These are phyloP conservation scores for Popillia japonica DNA, from an alignment of 1,140 invertebrate species.

Conservation along the genomic window DNA sequence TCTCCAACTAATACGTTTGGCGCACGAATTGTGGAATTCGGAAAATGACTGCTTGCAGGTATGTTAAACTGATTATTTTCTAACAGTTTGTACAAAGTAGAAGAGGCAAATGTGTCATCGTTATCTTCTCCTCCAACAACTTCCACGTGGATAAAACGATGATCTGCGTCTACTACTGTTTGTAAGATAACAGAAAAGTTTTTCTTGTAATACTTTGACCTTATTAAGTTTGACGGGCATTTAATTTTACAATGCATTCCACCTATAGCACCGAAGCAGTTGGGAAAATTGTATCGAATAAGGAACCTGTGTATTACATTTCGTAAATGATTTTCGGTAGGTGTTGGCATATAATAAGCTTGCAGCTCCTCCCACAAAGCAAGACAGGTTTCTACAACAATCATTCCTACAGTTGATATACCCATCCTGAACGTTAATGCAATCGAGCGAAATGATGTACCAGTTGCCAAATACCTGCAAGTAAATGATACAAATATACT, in stretches of 20 bases:
- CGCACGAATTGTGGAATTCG: not conserved
- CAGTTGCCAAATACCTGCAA: conserved; percentile 36
- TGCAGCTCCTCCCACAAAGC: conserved; percentile 29
- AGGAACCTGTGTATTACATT: not conserved
- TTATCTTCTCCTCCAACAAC: conserved; percentile 18
- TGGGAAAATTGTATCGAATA: conserved; percentile 35
- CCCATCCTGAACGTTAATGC: conserved; percentile 35
- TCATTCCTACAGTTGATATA: conserved; percentile 23
- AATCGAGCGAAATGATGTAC: not conserved
- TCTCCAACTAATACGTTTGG: not conserved
- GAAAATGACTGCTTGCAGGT: not conserved
- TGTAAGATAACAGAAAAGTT: conserved; percentile 24
- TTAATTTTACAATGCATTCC: conserved; percentile 39
- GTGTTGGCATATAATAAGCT: conserved; percentile 5
- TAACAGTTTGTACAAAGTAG: not conserved
- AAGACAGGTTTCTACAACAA: conserved; percentile 26
- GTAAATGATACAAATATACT: not conserved
- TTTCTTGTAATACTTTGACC: conserved; percentile 27
- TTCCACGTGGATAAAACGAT: not conserved
- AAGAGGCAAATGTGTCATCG: not conserved
- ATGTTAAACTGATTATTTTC: not conserved
- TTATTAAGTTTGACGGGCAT: conserved; percentile 1
- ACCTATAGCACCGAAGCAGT: conserved; percentile 37
- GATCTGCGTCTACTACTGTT: conserved; percentile 7
- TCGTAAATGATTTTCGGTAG: conserved; percentile 21